Percentiles rank a stretch among this genome's conserved stretches.
These are phyloP conservation scores for Neosilurus hyrtlii DNA, from an alignment of 2,797 vertebrate species.

Conservation along the genomic window DNA sequence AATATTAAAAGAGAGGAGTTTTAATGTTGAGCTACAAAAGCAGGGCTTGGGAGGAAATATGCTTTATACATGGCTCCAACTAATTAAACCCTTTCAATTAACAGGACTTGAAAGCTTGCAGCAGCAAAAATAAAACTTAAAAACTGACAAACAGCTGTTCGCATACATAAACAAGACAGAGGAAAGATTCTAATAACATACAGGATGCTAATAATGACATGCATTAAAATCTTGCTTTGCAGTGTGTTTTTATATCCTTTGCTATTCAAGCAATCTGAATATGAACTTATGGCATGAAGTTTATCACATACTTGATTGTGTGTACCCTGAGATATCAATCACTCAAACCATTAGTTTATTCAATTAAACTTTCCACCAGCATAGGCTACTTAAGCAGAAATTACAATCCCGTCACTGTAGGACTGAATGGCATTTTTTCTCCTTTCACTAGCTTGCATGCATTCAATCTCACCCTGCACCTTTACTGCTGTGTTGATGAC, in stretches of 20 bases:
- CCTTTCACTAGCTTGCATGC: slow-evolving; percentile 7
- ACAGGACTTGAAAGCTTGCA: slow-evolving; percentile 23
- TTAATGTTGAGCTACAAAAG: slow-evolving; percentile 51
- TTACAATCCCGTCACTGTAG: background rate
- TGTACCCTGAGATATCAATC: background rate
- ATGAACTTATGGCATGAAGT: slow-evolving; percentile 8
- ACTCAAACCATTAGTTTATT: slow-evolving; percentile 14
- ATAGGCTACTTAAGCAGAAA: background rate
- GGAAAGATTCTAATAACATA: slow-evolving; percentile 1
- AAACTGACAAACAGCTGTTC: slow-evolving; percentile 34
- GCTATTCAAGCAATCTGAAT: slow-evolving; percentile 1
- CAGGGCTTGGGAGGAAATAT: slow-evolving; percentile 43
- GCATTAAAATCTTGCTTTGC: slow-evolving; percentile 16
- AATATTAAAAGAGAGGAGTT: slow-evolving; percentile 46
- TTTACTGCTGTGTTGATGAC: slow-evolving; percentile 30
- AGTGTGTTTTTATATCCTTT: background rate
- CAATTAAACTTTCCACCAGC: background rate
- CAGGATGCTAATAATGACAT: background rate
- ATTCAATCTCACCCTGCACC: slow-evolving; percentile 21
- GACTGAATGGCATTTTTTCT: background rate
- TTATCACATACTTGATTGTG: background rate
- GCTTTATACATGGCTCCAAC: slow-evolving; percentile 48
- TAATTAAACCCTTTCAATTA: slow-evolving; percentile 55
- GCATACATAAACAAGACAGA: slow-evolving; percentile 3
- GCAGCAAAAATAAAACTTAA: slow-evolving; percentile 13